Conservation (phyloP, 2,888 invertebrate species). For the Oxycera nigricornis region DNA sequence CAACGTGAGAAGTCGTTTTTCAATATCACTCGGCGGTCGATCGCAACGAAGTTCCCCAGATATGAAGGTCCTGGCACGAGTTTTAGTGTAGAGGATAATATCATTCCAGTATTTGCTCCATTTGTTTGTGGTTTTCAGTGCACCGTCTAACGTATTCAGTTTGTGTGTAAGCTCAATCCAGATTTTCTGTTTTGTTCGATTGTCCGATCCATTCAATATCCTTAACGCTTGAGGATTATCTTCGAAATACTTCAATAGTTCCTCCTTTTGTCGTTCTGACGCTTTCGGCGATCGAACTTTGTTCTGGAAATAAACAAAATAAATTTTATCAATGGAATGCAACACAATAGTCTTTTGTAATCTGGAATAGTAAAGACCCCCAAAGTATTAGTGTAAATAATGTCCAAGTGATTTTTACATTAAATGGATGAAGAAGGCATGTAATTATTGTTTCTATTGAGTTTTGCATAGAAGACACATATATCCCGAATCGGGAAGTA, state of each 20-base stretch:
- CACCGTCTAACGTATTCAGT: slow-evolving; percentile 42
- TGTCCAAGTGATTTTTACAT: too few relatives aligned
- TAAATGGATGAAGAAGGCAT: too few relatives aligned
- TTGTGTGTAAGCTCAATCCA: slow-evolving; percentile 45
- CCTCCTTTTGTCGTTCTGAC: slow-evolving; percentile 43
- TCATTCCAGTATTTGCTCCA: slow-evolving; percentile 46
- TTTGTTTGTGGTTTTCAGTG: slow-evolving; percentile 43
- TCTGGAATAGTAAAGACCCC: too few relatives aligned
- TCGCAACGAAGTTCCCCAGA: slow-evolving; percentile 26
- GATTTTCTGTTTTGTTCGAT: slow-evolving; percentile 41
- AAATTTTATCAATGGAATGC: too few relatives aligned
- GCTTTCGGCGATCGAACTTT: slow-evolving; percentile 37
- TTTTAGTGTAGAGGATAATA: slow-evolving; percentile 44
- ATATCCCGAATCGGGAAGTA: too few relatives aligned
- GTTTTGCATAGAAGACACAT: too few relatives aligned
- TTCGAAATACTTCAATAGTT: slow-evolving; percentile 43
- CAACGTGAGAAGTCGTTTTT: slow-evolving; percentile 38
- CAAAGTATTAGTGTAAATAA: too few relatives aligned
- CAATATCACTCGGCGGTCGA: slow-evolving; percentile 40
- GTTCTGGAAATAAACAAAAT: slow-evolving; percentile 1
- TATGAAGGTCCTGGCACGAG: slow-evolving; percentile 39
- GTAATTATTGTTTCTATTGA: too few relatives aligned
- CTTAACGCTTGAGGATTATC: slow-evolving; percentile 41
- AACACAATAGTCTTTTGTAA: too few relatives aligned
- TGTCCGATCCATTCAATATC: slow-evolving; percentile 38